These are phyloP conservation scores for Halichoerus grypus DNA, from an alignment of 2,113 vertebrate genomes.

Conservation along the genomic window DNA sequence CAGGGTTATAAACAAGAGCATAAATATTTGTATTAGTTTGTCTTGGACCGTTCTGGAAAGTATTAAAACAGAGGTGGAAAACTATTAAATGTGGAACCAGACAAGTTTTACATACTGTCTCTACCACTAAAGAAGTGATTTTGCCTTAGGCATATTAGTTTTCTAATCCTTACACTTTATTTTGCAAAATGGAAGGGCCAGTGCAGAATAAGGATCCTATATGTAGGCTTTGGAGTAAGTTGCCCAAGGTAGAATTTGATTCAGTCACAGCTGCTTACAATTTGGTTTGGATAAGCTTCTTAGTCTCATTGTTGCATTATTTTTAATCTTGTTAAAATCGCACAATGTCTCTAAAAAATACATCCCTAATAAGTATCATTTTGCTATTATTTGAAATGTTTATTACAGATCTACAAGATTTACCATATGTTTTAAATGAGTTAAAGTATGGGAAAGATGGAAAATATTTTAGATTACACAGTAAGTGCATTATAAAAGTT, in stretches of 20 bases:
- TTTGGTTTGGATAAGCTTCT: neutral
- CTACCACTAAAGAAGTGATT: neutral
- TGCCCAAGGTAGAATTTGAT: neutral
- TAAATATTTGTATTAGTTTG: neutral
- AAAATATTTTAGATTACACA: neutral
- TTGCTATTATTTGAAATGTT: neutral
- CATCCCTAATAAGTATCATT: neutral
- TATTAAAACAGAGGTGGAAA: neutral
- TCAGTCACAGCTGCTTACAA: neutral
- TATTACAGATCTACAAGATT: neutral
- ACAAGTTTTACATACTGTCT: neutral
- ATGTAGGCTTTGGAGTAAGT: neutral
- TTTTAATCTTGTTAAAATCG: neutral
- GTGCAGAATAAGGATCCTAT: neutral
- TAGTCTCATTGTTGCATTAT: slow-evolving; percentile 14
- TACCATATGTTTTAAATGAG: neutral
- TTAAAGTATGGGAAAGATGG: neutral
- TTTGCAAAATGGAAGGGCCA: neutral
- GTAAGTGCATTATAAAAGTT: neutral
- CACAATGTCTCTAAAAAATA: neutral
- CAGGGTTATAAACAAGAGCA: neutral
- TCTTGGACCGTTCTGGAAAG: neutral
- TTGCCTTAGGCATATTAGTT: neutral
- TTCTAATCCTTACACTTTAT: neutral
- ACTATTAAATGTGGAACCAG: neutral